phyloP scores from a whole-genome alignment of 2,113 vertebrate species.

The Calonectris borealis region DNA sequence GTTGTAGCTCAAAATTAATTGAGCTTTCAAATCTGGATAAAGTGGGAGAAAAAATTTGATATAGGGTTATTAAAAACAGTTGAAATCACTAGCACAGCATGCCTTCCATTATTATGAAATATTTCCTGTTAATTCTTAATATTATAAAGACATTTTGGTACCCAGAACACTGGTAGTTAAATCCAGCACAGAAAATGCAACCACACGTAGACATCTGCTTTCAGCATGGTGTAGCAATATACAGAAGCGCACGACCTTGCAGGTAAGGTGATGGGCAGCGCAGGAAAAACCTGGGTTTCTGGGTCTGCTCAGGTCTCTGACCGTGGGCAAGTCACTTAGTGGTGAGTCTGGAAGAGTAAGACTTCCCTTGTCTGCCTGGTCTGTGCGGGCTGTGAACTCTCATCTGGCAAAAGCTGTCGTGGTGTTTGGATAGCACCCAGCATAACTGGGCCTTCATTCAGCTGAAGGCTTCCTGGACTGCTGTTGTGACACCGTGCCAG shows the following conservation, averaged over 20 bases:
- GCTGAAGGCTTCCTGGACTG: accelerated
- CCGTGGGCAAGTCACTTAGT: accelerated
- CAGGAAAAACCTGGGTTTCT: accelerated
- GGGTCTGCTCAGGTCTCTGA: not conserved
- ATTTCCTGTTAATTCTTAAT: not conserved
- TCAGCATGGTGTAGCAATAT: not conserved
- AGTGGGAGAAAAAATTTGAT: not conserved
- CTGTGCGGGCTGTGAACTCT: not conserved
- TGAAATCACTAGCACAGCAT: not conserved
- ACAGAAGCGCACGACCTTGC: not conserved
- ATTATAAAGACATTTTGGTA: not conserved
- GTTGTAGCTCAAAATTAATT: slow-evolving; percentile 37
- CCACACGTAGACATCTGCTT: not conserved
- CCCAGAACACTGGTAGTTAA: not conserved
- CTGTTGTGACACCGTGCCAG: accelerated
- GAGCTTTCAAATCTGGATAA: slow-evolving; percentile 28
- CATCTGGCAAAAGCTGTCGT: not conserved
- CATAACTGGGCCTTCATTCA: accelerated
- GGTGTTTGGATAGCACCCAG: not conserved
- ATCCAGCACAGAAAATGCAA: not conserved
- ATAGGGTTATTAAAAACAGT: slow-evolving; percentile 8
- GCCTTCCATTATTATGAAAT: not conserved
- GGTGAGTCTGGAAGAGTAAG: accelerated
- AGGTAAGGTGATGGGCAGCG: accelerated
- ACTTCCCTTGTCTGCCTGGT: no score